Base-by-base conservation (phyloP, 2,888 invertebrate genomes). In the Leptogaster cylindrica region DNA sequence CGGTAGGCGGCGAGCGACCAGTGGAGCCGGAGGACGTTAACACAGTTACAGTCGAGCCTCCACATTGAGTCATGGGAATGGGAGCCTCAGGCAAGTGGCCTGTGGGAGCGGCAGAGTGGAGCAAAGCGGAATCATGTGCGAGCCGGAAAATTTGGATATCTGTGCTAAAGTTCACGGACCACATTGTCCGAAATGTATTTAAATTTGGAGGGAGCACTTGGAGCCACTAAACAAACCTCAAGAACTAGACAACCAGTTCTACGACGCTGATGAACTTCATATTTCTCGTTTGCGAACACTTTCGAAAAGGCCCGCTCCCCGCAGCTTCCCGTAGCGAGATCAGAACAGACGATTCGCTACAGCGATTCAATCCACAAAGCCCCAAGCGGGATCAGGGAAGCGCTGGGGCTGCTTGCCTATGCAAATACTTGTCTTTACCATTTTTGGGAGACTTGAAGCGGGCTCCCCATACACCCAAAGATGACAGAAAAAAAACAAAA, bases 391-490 rank as follows among this genome's bases (percentile, higher is more conserved):
- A n/a, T 20, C 27, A 14, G n/a, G 39, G 39, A 3, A 12, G 3
- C 39, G 31, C 5, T 14, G 20, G 52, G 31, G 52, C 28, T 18
- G 16, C 31, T 33, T 31, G 31, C 33, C 33, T 52, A 52, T 52
- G 52, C 52, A 52, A 52, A 52, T 52, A 52, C 31, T 52, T 52
- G 52, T 52, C 52, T 52, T 52, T 52, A 52, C 52, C 52, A 52
- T 52, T 52, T 52, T 52, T 52, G 52, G 52, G 52, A 20, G 2
- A 12, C 52, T 52, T 16, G 28, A 52, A 52, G 20, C 52, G 31
- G 33, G 52, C 52, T 33, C 33, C 28, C 52, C 7, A 52, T 31
- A 12, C 33, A 18, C 33, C 20, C 28, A 3, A 52, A 52, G 31
- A 52, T 20, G 14, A 51, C 16, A 51, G 3, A 51, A 28, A n/a